Base-by-base conservation (phyloP, 2,797 vertebrate species). In the Glyptemys insculpta region DNA sequence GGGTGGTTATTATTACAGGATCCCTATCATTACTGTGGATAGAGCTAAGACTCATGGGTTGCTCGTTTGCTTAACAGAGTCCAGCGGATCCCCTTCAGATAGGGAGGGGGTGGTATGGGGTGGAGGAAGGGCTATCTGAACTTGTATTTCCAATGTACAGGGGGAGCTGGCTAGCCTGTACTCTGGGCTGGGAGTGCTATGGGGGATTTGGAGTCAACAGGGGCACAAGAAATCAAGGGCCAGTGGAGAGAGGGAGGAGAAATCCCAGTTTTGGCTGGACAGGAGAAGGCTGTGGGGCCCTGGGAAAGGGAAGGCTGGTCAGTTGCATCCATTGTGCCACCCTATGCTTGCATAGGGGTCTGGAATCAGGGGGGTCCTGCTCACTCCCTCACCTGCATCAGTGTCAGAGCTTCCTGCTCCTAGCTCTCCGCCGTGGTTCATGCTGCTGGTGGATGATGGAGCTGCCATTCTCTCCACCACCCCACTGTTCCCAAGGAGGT, bases 81-180 rank as follows among this genome's bases (percentile, higher is more conserved):
- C 62, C 8, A 68, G 34, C 8, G 8, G 54, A 6, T 12, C 5
- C 52, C 34, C 11, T 53, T 15, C n/a, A 53, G 21, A n/a, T 19
- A 49, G 59, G 25, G 37, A 31, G 5, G 56, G 4, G 12, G 21
- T 3, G 1, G 23, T 11, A 23, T 34, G 31, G 31, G 52, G 37
- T 3, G 27, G 19, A 53, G 59, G 12, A 27, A 54, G 53, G 54
- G 41, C 4, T 52, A 62, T 15, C 44, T 15, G 18, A 47, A 15
- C 14, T n/a, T 21, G 34, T 27, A 10, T 16, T 50, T 41, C 44
- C 9, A 0, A 29, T 37, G 37, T 37, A n/a, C 49, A 12, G 9
- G 0, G 21, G 31, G 83, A 12, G 3, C 11, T 1, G 31, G 12
- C 1, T 1, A 50, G 31, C 16, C 5, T 8, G 14, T 14, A 27